Percentiles rank a stretch among this genome's conserved stretches.
Conservation (phyloP, 2,113 vertebrate species). For the Lipotes vexillifer region DNA sequence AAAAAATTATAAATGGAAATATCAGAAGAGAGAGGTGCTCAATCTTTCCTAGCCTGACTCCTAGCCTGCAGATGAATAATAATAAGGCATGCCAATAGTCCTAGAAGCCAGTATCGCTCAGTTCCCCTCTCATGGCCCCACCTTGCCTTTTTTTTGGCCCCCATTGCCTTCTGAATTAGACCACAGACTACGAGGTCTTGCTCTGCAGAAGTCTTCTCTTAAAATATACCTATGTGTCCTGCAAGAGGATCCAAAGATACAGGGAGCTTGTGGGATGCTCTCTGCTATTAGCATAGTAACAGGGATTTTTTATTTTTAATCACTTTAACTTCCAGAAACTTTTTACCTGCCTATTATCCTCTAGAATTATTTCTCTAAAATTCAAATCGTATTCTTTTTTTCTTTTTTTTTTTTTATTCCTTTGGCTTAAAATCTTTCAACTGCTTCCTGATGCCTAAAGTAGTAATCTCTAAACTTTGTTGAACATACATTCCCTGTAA, state of each 20-base stretch:
- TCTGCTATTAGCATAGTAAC: background rate
- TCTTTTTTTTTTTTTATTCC: background rate
- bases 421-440: conserved; percentile 20
- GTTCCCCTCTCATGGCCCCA: background rate
- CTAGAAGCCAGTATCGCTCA: background rate
- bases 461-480: background rate
- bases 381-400: background rate
- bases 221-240: background rate
- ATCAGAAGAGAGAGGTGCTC: background rate
- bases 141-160: background rate
- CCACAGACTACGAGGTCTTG: background rate
- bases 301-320: background rate
- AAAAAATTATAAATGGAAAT: background rate
- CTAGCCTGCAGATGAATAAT: background rate
- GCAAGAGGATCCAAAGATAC: background rate
- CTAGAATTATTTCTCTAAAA: conserved; percentile 21
- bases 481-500: background rate
- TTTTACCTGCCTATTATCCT: background rate
- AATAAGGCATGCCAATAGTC: background rate
- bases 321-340: background rate
- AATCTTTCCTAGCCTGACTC: background rate
- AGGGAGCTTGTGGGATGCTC: background rate
- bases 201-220: background rate
- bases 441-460: background rate
- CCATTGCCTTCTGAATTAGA: background rate